phyloP scores from a whole-genome alignment of 2,113 vertebrate genomes.

The Myotis brandtii region DNA sequence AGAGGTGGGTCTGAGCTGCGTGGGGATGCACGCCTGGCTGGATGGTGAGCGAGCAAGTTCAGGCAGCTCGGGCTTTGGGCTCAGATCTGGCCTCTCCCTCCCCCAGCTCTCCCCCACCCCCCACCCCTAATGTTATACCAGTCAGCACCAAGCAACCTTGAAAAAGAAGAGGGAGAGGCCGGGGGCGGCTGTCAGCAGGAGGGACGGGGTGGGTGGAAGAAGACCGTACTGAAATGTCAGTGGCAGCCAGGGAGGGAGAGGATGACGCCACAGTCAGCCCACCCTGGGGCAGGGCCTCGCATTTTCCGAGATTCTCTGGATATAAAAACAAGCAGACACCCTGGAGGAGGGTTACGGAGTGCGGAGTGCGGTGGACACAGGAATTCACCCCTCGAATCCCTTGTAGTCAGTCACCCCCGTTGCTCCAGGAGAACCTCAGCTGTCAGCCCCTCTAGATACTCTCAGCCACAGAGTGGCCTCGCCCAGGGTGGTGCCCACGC shows the following conservation, averaged over 20 bases:
- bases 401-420: rapidly evolving
- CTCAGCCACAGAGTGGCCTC: not conserved
- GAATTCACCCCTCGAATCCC: too few relatives aligned
- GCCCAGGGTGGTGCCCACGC: not conserved
- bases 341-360: not conserved
- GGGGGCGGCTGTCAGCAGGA: not conserved
- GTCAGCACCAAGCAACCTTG: not conserved
- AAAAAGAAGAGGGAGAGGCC: not conserved
- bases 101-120: rapidly evolving
- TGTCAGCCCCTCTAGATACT: not conserved
- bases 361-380: rapidly evolving
- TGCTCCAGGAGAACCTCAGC: not conserved
- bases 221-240: not conserved
- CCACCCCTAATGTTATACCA: not conserved
- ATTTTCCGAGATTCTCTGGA: not conserved
- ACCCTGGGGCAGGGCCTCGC: too few relatives aligned
- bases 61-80: not conserved
- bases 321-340: not conserved
- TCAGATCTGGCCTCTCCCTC: not conserved
- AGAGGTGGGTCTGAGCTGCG: rapidly evolving
- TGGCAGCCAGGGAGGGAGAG: not conserved
- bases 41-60: not conserved
- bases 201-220: rapidly evolving
- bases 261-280: not conserved
- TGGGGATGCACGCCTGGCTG: not conserved